Percentiles rank a stretch among this genome's conserved stretches.
Conservation (phyloP, 2,113 vertebrate genomes). For the Hiodon alosoides region DNA sequence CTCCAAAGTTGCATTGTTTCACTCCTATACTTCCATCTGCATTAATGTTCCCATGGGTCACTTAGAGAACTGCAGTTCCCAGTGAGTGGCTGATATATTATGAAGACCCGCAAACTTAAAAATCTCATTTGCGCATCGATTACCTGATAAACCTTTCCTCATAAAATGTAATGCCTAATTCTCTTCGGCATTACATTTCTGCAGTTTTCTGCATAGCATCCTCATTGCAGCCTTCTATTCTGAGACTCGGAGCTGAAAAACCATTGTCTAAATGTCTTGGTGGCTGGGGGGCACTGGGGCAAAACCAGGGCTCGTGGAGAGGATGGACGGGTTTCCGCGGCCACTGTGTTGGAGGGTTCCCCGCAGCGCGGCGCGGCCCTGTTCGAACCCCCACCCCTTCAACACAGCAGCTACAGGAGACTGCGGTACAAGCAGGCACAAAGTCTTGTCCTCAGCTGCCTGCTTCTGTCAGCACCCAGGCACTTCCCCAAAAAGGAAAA, state of each 20-base stretch:
- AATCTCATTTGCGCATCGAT: too few species aligned
- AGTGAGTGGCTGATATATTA: too few species aligned
- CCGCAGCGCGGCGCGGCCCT: slow-evolving; percentile 12
- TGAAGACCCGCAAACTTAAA: too few species aligned
- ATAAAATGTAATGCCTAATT: too few species aligned
- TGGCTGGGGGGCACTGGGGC: neutral
- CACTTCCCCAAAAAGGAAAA: neutral
- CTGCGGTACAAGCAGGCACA: neutral
- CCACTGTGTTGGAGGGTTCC: neutral
- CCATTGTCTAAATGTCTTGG: neutral
- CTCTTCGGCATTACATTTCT: too few species aligned
- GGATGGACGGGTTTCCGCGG: neutral
- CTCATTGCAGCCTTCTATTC: neutral
- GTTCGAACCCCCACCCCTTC: neutral
- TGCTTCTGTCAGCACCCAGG: neutral
- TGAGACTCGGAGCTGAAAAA: neutral
- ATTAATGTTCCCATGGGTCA: neutral
- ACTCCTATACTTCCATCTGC: neutral
- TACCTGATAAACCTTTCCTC: too few species aligned
- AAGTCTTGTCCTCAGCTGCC: neutral
- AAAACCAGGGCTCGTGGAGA: neutral
- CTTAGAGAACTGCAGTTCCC: too few species aligned
- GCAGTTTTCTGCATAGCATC: too few species aligned
- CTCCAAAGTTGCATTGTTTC: neutral
- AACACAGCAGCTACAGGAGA: neutral